Evolutionary conservation across 2,113 vertebrate genomes (phyloP).

Genomic region (Crocuta crocuta): DNA sequence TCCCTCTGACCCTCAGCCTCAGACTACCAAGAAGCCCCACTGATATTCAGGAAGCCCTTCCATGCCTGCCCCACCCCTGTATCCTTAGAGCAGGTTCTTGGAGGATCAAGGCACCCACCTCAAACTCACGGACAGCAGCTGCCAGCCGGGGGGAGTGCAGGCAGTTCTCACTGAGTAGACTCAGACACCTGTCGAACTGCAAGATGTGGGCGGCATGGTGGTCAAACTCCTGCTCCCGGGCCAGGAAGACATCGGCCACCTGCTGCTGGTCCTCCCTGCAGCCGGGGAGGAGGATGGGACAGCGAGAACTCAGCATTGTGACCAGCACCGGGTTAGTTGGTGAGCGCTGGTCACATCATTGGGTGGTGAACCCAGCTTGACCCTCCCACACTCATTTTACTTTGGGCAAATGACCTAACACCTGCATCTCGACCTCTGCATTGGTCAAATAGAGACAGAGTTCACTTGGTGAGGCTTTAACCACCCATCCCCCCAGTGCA

Average conservation of each 20-base stretch:
- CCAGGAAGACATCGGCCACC: slow-evolving; percentile 94
- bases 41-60: not conserved
- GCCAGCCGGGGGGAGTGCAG: slow-evolving; percentile 88
- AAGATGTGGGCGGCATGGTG: slow-evolving; percentile 93
- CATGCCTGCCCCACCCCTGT: not conserved
- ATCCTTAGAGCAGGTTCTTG: not conserved
- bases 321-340: not conserved
- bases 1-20: too few relatives aligned
- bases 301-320: not conserved
- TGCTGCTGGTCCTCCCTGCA: slow-evolving; percentile 93
- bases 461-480: not conserved
- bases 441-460: not conserved
- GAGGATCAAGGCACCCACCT: slow-evolving; percentile 87
- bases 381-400: not conserved
- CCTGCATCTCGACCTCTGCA: not conserved
- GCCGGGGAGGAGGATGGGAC: not conserved
- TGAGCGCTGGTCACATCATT: rapidly evolving
- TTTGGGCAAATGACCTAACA: not conserved
- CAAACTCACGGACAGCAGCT: slow-evolving; percentile 89
- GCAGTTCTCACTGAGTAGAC: slow-evolving; percentile 92
- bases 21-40: not conserved
- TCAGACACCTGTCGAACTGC: slow-evolving; percentile 93
- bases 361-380: not conserved
- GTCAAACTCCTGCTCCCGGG: slow-evolving; percentile 90
- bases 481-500: not conserved